Evolutionary conservation across 2,113 vertebrate genomes (phyloP), one percentile per base, ranked within the genome.

Genomic region (Numenius arquata): DNA sequence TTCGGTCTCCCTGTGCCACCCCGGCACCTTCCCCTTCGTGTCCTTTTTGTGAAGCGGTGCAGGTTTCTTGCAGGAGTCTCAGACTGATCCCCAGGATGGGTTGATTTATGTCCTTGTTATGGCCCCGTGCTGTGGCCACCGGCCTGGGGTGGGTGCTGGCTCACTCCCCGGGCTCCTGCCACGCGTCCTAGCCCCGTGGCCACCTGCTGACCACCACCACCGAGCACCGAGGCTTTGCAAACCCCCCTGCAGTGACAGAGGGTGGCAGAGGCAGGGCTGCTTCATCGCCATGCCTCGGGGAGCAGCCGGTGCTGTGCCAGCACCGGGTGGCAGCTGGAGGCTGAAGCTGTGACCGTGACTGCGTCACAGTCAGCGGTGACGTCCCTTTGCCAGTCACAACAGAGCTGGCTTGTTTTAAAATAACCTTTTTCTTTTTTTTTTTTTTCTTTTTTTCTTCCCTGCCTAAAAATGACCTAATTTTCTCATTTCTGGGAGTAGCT

Each of bases 51-150:
- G 61, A 15, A 30, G 21, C 3, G 1, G 13, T 23, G 48, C 11
- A 2, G 25, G n/a, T 34, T 55, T 13, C 29, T 22, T 52, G 20
- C 48, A 23, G 2, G 11, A 66, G 3, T 62, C 74, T 81, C 0
- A 0, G 59, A 10, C 59, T 29, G 72, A 25, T 43, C 32, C 22
- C 18, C 0, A 0, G 40, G 27, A 3, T 15, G 32, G 59, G n/a
- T 7, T 50, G 55, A 8, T 2, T 2, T 22, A 2, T 3, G 15
- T 59, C 58, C 74, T 22, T 3, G 2, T 13, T 12, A 3, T 43
- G 9, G 75, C 8, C 7, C 40, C 3, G 40, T 16, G 52, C 41
- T 5, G 65, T 30, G n/a, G 55, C 58, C 73, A 34, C 59, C 10
- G 5, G 50, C 80, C 27, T 0, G 6, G 56, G 45, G 40, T 36